Conservation (phyloP, 2,888 invertebrate genomes). For the Dyspetes luteomarginatus region DNA sequence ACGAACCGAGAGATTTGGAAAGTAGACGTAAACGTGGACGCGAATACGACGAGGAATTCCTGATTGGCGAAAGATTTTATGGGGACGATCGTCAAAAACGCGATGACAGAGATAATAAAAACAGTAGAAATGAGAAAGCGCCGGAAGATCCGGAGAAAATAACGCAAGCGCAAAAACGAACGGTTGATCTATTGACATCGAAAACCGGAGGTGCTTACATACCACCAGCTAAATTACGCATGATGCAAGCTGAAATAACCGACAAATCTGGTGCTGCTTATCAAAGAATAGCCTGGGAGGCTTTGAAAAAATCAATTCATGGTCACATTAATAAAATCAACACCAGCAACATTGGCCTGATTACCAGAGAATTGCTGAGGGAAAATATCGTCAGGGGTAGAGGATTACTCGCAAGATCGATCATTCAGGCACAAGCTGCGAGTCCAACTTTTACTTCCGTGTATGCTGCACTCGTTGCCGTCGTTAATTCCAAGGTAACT, state of each 20-base stretch:
- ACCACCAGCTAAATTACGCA: slow-evolving; percentile 96
- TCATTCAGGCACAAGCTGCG: slow-evolving; percentile 98
- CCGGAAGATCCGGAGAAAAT: slow-evolving; percentile 66
- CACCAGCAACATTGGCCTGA: slow-evolving; percentile 95
- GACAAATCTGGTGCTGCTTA: slow-evolving; percentile 98
- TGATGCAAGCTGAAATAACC: slow-evolving; percentile 98
- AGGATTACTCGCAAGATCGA: slow-evolving; percentile 95
- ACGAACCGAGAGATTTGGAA: slow-evolving; percentile 51
- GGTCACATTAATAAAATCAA: slow-evolving; percentile 99
- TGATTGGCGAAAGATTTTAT: slow-evolving; percentile 71
- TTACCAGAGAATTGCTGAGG: slow-evolving; percentile 94
- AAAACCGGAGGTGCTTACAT: slow-evolving; percentile 98
- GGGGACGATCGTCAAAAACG: slow-evolving; percentile 65
- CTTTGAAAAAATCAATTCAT: slow-evolving; percentile 98
- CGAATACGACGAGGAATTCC: slow-evolving; percentile 65
- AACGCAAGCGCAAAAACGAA: slow-evolving; percentile 83
- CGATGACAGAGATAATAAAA: slow-evolving; percentile 40
- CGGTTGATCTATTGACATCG: slow-evolving; percentile 90
- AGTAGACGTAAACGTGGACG: slow-evolving; percentile 62
- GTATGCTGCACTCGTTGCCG: slow-evolving; percentile 97
- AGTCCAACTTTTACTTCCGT: slow-evolving; percentile 99
- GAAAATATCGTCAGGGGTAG: slow-evolving; percentile 98
- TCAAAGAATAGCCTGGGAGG: slow-evolving; percentile 99
- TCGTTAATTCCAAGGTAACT: slow-evolving; percentile 94
- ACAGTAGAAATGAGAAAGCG: slow-evolving; percentile 49